Conservation (phyloP, 1,140 invertebrate species). For the Caenorhabditis inopinata region DNA sequence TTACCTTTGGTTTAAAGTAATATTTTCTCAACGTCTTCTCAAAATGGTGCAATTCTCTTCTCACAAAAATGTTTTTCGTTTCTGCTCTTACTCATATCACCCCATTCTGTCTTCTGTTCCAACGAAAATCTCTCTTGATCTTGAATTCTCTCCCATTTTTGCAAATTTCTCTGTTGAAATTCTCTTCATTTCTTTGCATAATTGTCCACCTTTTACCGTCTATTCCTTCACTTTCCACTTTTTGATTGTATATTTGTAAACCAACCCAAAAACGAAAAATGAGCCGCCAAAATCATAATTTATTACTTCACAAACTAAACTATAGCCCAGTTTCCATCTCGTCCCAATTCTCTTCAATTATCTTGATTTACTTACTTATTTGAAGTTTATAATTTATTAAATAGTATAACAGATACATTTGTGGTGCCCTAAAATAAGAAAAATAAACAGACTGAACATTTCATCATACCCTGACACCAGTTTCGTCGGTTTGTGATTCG, state of each 20-base stretch:
- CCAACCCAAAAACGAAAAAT: background rate
- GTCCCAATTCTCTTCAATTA: background rate
- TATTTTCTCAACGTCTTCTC: background rate
- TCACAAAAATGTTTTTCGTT: background rate
- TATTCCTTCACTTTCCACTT: background rate
- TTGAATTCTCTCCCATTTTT: background rate
- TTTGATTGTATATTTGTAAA: conserved; percentile 34
- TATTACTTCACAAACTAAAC: background rate
- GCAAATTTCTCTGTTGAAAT: no score
- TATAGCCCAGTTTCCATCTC: background rate
- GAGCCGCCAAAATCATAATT: conserved; percentile 19
- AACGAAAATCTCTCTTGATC: conserved; percentile 16
- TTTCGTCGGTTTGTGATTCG: background rate
- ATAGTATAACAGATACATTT: background rate
- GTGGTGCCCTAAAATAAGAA: background rate
- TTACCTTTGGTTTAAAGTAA: no score
- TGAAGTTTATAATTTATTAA: background rate
- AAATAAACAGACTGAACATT: background rate
- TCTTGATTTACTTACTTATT: background rate
- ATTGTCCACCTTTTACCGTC: background rate
- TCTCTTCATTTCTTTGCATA: no score
- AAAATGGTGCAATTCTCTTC: conserved; percentile 11
- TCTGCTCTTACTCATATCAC: background rate
- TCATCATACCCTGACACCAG: background rate
- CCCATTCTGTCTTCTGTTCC: conserved; percentile 15